Base-by-base conservation (phyloP, 2,888 invertebrate genomes). In the Diadegma fenestrale region DNA sequence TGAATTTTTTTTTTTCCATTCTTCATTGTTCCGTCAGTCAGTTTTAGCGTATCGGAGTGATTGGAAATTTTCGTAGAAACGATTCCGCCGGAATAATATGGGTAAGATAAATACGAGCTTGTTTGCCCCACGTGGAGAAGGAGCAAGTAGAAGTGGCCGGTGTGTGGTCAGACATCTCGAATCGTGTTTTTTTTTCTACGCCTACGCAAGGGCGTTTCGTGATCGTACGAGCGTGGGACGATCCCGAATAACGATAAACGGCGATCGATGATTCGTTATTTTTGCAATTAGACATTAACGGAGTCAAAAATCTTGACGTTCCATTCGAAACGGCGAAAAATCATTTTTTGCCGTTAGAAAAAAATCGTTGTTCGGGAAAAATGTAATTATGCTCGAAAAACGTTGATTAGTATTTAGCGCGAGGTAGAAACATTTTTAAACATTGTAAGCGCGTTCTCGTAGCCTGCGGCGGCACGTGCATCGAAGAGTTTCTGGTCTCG, bases 381-480 rank as follows among this genome's bases (percentile, higher is more conserved):
- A 12, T 19, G 2, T 2, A 33, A 68, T n/a, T 19, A 43, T 33
- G 51, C 51, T 19, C 8, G 33, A 12, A n/a, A 37, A 71, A 22
- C 19, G 14, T 71, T 71, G 33, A 19, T 71, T 33, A 51, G 73
- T 26, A n/a, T 26, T 61, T 61, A 26, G 1, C 45, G 22, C 6
- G 19, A 58, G 17, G 30, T 33, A n/a, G n/a, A 19, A 10, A 37
- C 58, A 41, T 45, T 75, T 84, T 58, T 33, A 6, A 68, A 72
- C 43, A 61, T 80, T 78, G 17, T 80, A 68, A 63, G 51, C 69
- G 71, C 66, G 51, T 48, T 82, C 64, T 66, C 63, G 76, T 79
- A 48, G 72, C 73, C 66, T 77, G 72, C 41, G 33, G 77, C 69
- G 51, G 51, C 81, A 81, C 78, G 79, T 84, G 58, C 71, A 76